Evolutionary conservation across 1,140 invertebrate species (phyloP).

Genomic region (Trichonephila clavipes): DNA sequence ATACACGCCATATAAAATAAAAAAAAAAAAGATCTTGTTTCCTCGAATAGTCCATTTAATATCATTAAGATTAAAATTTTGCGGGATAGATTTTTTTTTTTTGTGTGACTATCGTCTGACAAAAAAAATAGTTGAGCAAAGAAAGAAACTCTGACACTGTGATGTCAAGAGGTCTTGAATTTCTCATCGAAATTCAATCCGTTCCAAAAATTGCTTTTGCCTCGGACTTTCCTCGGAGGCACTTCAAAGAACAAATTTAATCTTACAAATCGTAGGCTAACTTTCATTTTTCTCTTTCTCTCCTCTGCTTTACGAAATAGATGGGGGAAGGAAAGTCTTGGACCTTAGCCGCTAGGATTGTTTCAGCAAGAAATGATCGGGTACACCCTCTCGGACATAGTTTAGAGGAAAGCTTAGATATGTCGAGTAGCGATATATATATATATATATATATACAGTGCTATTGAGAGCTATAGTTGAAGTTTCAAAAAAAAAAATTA

Average conservation of each 20-base stretch:
- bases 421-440: not conserved
- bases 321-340: not conserved
- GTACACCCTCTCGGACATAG: conserved; percentile 9
- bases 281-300: conserved; percentile 63
- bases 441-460: no score
- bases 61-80: conserved; percentile 72
- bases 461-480: no score
- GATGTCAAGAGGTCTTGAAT: conserved; percentile 60
- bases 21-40: conserved; percentile 18
- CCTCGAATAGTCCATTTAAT: conserved; percentile 59
- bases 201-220: conserved; percentile 65
- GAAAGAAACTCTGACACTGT: conserved; percentile 30
- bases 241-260: conserved; percentile 75
- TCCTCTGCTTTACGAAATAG: not conserved
- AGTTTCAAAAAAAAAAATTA: no score
- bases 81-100: conserved; percentile 28
- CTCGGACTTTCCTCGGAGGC: conserved; percentile 25
- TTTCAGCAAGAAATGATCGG: conserved; percentile 56
- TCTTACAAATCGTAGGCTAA: conserved; percentile 74
- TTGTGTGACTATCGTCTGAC: not conserved
- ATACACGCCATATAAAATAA: conserved; percentile 32
- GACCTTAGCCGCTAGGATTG: conserved; percentile 40
- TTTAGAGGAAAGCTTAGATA: not conserved
- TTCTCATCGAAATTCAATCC: conserved; percentile 75
- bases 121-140: conserved; percentile 48